Base-by-base conservation (phyloP, 2,888 invertebrate species). In the Agrochola lychnidis region DNA sequence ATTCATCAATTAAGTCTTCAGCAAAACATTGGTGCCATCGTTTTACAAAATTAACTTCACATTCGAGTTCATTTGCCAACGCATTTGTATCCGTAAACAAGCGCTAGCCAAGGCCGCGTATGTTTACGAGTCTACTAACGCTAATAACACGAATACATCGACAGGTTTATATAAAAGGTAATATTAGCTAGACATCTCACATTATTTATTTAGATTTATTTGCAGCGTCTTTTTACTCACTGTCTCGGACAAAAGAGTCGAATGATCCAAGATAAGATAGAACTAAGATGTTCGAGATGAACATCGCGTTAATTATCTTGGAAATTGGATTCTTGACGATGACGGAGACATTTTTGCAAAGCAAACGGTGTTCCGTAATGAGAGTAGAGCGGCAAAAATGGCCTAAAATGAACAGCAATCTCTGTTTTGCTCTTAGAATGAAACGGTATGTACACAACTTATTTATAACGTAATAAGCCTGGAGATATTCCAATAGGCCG, bases 31-130 rank as follows among this genome's bases (percentile, higher is more conserved):
- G 79, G 84, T 85, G 84, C 87, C 88, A 86, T 89, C 85, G 76
- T 87, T 88, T 89, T 83, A 88, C 83, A 87, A 87, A 90, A 89
- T 89, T 87, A 89, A 89, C 88, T 83, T 84, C 82, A 85, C 86
- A 87, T 89, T 90, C 81, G 88, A 91, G 91, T 92, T 91, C 89
- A 93, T 93, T 93, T 93, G 91, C 91, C 92, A 94, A 94, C 91
- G 87, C 90, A 90, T 91, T 91, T 90, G 91, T 91, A 93, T 95
- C 93, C 94, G 95, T 94, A 95, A 95, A 95, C 95, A 95, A 90
- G 89, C 86, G 83, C 78, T 87, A 89, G 89, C 88, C 94, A 95
- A 96, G 96, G 95, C 88, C 95, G 90, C 79, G 83, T 80, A 84
- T 94, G 94, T 95, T 94, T 94, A 95, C 93, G 89, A 88, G 82